phyloP scores from a whole-genome alignment of 2,888 invertebrate genomes.

The Neelides folsomi region DNA sequence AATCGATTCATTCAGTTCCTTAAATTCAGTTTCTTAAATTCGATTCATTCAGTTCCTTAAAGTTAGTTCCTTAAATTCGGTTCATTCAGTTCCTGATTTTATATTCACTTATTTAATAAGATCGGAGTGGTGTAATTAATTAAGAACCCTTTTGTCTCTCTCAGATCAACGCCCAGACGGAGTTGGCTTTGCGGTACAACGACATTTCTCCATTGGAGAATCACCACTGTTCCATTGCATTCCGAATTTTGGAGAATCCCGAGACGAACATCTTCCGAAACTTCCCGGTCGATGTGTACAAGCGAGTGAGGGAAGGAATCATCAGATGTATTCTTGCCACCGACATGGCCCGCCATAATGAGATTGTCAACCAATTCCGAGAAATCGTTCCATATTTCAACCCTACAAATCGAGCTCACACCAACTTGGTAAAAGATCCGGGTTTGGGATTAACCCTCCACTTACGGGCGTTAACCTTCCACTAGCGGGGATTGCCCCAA shows the following conservation, averaged over 20 bases:
- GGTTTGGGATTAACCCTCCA: background rate
- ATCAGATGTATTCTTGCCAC: constrained; percentile 63
- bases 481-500: background rate
- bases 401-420: constrained; percentile 53
- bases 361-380: constrained; percentile 57
- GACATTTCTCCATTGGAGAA: constrained; percentile 75
- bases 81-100: no score
- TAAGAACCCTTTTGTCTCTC: constrained; percentile 21
- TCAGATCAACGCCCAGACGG: constrained; percentile 65
- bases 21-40: no score
- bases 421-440: constrained; percentile 52
- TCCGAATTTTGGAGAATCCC: constrained; percentile 61
- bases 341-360: constrained; percentile 66
- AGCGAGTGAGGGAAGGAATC: constrained; percentile 46
- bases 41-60: no score
- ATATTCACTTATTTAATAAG: background rate
- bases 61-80: no score
- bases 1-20: no score
- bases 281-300: constrained; percentile 40
- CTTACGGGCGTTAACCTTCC: background rate
- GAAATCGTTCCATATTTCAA: constrained; percentile 54
- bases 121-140: background rate
- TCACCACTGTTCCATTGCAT: constrained; percentile 73
- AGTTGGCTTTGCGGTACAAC: constrained; percentile 67
- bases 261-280: constrained; percentile 67